These are phyloP conservation scores for Plemyria rubiginata DNA, from an alignment of 2,888 invertebrate species.

Conservation along the genomic window DNA sequence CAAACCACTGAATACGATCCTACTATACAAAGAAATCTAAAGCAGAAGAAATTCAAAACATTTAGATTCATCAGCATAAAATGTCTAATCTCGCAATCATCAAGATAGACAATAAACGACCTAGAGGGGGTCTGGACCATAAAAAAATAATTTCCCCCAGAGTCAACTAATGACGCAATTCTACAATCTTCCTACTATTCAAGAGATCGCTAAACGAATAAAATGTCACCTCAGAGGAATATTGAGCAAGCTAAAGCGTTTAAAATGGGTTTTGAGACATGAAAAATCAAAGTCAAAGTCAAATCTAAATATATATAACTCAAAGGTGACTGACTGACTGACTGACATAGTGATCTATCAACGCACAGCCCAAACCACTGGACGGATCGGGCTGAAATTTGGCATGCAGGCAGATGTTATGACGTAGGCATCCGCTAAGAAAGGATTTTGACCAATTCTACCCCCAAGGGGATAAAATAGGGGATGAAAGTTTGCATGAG, in stretches of 20 bases:
- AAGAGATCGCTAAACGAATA: constrained; percentile 17
- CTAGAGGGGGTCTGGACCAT: constrained; percentile 9
- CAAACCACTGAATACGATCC: background rate
- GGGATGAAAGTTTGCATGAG: no score
- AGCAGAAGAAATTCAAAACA: constrained; percentile 8
- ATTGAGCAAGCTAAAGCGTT: background rate
- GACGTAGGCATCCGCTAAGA: no score
- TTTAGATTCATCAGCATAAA: constrained; percentile 27
- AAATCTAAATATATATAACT: no score
- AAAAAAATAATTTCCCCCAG: constrained; percentile 25
- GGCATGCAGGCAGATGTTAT: no score
- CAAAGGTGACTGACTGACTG: no score
- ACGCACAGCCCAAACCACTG: no score
- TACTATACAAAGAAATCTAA: background rate
- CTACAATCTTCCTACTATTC: constrained; percentile 22
- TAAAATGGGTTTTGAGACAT: background rate
- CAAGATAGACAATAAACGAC: constrained; percentile 18
- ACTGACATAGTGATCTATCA: no score
- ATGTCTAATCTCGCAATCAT: constrained; percentile 22
- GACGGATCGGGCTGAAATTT: no score
- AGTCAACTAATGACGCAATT: constrained; percentile 23
- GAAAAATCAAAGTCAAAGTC: no score
- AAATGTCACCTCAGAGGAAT: constrained; percentile 11
- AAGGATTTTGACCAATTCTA: no score
- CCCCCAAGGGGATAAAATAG: no score